Percentiles rank a stretch among this genome's conserved stretches.
Evolutionary conservation across 1,140 invertebrate genomes (phyloP).

Genomic region (Drosophila seguyi): DNA sequence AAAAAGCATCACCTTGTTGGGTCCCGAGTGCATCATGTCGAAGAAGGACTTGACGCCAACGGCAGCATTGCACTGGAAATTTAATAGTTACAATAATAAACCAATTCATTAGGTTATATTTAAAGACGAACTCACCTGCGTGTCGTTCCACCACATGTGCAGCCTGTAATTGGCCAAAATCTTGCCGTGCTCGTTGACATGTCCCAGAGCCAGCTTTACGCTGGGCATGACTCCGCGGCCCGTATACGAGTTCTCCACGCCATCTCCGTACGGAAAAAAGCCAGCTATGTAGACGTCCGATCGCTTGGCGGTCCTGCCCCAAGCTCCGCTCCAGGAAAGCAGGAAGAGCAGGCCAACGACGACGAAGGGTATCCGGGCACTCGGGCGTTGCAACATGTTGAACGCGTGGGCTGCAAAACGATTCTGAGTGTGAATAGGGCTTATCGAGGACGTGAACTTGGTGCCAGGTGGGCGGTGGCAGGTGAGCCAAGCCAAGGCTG

Average conservation of each 20-base stretch:
- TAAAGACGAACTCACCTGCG: constrained; percentile 90
- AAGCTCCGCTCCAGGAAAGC: constrained; percentile 13
- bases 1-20: constrained; percentile 97
- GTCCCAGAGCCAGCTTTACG: constrained; percentile 95
- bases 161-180: constrained; percentile 94
- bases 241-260: constrained; percentile 90
- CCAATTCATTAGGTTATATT: too few species aligned
- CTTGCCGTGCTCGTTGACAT: constrained; percentile 95
- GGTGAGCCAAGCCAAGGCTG: constrained; percentile 13
- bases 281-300: constrained; percentile 95
- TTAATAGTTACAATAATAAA: not conserved
- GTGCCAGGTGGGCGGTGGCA: constrained; percentile 11
- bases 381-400: constrained; percentile 49
- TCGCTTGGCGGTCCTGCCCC: constrained; percentile 70
- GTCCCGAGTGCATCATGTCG: constrained; percentile 97
- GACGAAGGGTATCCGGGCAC: constrained; percentile 1
- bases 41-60: constrained; percentile 99
- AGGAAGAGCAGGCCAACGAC: constrained; percentile 33
- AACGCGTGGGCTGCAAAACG: constrained; percentile 43
- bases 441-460: constrained; percentile 49
- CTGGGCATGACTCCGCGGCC: constrained; percentile 97
- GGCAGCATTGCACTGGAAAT: constrained; percentile 96
- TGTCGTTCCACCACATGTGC: constrained; percentile 98
- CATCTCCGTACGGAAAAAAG: constrained; percentile 94
- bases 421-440: constrained; percentile 28